Conservation (phyloP, 1,140 invertebrate genomes). For the Charaxes varanes region DNA sequence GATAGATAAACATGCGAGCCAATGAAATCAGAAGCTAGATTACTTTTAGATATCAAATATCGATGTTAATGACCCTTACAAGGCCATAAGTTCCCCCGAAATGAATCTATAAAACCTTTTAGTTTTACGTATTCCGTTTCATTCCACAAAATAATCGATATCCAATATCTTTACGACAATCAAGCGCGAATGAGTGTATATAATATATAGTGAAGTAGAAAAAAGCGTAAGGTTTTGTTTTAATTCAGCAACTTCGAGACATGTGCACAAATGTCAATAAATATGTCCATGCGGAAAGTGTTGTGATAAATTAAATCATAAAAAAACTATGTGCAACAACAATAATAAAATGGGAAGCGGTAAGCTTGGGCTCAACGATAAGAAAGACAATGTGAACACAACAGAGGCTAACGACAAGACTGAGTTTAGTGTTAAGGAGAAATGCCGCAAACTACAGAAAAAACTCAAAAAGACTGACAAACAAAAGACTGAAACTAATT, state of each 20-base stretch:
- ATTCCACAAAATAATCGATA: conserved; percentile 61
- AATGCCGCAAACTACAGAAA: conserved; percentile 60
- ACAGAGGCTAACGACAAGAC: conserved; percentile 47
- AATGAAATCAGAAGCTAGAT: conserved; percentile 61
- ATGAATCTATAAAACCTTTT: conserved; percentile 69
- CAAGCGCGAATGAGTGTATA: conserved; percentile 29
- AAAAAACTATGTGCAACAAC: conserved; percentile 23
- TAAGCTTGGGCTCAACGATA: conserved; percentile 51
- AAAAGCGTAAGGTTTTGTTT: conserved; percentile 29
- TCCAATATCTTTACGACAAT: conserved; percentile 61
- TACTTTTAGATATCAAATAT: conserved; percentile 54
- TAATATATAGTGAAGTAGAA: conserved; percentile 27
- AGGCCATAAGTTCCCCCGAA: conserved; percentile 56
- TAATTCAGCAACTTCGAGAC: conserved; percentile 28
- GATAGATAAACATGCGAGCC: conserved; percentile 36
- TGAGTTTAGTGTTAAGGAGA: conserved; percentile 70
- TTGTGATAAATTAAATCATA: conserved; percentile 17
- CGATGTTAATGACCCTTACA: conserved; percentile 63
- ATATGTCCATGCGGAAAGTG: conserved; percentile 31
- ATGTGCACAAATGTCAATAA: conserved; percentile 25
- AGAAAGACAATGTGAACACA: conserved; percentile 56
- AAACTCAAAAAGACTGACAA: conserved; percentile 67
- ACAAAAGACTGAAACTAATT: conserved; percentile 55
- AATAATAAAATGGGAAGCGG: conserved; percentile 56
- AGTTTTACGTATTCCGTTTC: conserved; percentile 57